Evolutionary conservation across 2,113 vertebrate species (phyloP), one percentile per base, ranked within the genome.

Genomic region (Aphyosemion australe): DNA sequence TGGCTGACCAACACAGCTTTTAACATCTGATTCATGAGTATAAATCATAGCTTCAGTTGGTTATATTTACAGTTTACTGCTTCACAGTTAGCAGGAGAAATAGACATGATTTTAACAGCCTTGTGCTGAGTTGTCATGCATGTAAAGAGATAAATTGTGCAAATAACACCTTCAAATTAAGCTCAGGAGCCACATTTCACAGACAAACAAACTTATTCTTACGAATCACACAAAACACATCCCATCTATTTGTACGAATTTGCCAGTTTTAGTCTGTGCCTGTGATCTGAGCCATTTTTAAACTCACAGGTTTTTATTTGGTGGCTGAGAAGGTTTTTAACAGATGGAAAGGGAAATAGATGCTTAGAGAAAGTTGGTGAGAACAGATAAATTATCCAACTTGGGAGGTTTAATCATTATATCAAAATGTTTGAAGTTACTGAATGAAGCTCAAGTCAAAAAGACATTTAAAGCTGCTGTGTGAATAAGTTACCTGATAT

Each of bases 11-110:
- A 70, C 72, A 75, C 76, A 73, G 74, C 75, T 71, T 65, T 67
- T 53, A 62, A 55, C 12, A 39, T 74, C 79, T 78, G 84, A 83
- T 81, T 86, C 70, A 78, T 78, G 49, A n/a, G 63, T 79, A 79
- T 86, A 84, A 82, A 84, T 75, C 65, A 9, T 57, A 69, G 74
- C 75, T 73, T 74, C 42, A 61, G 69, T 41, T 18, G 61, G 66
- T 82, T 72, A 80, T 84, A 83, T 90, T 88, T 85, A 75, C 80
- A 76, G 74, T 61, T 72, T 76, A 70, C 70, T 84, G 55, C 41
- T 66, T 81, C 70, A 59, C 71, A 83, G 83, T 83, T 72, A 85
- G 78, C 75, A 77, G 78, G 69, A 68, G 71, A 80, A 61, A 32
- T 31, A 69, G 7, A 53, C 85, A 53, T 65, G 53, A 15, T 50